These are phyloP conservation scores for Cydia strobilella DNA, from an alignment of 1,140 invertebrate genomes.

Conservation along the genomic window DNA sequence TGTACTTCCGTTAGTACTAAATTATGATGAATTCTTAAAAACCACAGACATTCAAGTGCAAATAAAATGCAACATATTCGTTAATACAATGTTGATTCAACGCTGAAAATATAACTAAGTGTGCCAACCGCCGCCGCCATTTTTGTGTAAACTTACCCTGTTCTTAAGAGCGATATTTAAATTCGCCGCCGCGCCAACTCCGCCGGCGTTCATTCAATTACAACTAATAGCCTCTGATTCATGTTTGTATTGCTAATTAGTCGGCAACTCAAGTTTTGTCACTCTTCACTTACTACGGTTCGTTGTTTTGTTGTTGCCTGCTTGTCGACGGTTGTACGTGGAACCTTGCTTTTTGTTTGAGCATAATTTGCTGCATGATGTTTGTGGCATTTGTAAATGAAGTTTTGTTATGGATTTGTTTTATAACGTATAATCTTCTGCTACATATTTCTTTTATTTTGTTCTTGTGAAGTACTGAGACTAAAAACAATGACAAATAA, in stretches of 20 bases:
- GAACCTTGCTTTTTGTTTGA: slow-evolving; percentile 55
- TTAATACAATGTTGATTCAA: slow-evolving; percentile 2
- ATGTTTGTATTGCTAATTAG: slow-evolving; percentile 80
- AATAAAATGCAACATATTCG: slow-evolving; percentile 1
- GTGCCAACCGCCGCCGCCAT: slow-evolving; percentile 16
- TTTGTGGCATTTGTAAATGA: slow-evolving; percentile 39
- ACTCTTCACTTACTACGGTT: slow-evolving; percentile 68
- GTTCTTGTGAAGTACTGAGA: no score
- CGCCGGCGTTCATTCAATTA: slow-evolving; percentile 77
- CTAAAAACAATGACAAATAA: no score
- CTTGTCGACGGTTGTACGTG: slow-evolving; percentile 60
- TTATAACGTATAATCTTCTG: slow-evolving; percentile 33
- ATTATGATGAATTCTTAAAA: not conserved
- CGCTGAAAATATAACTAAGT: slow-evolving; percentile 15
- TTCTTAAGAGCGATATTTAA: slow-evolving; percentile 75
- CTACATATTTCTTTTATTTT: no score
- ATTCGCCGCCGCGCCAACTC: slow-evolving; percentile 70
- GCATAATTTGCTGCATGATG: slow-evolving; percentile 54
- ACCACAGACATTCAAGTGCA: not conserved
- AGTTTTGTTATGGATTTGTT: slow-evolving; percentile 20
- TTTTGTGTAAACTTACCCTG: slow-evolving; percentile 46
- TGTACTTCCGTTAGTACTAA: not conserved
- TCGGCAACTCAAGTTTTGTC: slow-evolving; percentile 76
- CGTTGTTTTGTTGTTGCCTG: slow-evolving; percentile 61
- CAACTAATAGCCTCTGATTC: slow-evolving; percentile 79